phyloP scores from a whole-genome alignment of 1,140 invertebrate species.

The Drosophila pruinosa region DNA sequence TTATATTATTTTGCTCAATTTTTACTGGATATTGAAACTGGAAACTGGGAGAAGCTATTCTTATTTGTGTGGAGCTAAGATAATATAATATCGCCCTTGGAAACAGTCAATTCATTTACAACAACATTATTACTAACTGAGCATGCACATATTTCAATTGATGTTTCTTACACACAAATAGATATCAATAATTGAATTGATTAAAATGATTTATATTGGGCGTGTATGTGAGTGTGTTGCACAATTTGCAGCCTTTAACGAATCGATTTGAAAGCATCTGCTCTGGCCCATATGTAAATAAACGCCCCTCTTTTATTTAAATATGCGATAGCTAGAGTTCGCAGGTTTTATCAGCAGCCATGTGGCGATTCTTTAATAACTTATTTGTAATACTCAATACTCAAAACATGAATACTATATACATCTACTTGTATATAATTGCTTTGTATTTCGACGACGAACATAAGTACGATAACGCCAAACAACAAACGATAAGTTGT shows the following conservation, averaged over 20 bases:
- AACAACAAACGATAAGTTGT: conserved; percentile 15
- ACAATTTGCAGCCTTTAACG: conserved; percentile 11
- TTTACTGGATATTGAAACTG: not conserved
- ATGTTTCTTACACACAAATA: not conserved
- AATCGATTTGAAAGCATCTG: conserved; percentile 20
- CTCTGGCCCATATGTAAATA: conserved; percentile 14
- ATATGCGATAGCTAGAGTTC: conserved; percentile 5
- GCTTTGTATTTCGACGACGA: not conserved
- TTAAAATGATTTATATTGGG: conserved; percentile 5
- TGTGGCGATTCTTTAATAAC: conserved; percentile 1
- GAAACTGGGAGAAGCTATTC: too few species aligned
- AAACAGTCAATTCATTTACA: not conserved
- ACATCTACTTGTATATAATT: not conserved
- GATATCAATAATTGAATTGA: conserved; percentile 28
- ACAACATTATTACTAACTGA: not conserved
- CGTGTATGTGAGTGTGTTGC: conserved; percentile 1
- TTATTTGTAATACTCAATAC: not conserved
- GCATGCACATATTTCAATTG: conserved; percentile 20
- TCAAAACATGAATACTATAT: too few species aligned
- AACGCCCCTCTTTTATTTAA: conserved; percentile 34
- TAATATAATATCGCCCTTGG: not conserved
- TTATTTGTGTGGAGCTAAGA: too few species aligned
- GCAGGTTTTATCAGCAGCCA: conserved; percentile 1
- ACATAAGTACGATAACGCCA: conserved; percentile 9
- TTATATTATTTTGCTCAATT: too few species aligned